Percentiles rank a stretch among this genome's conserved stretches.
Evolutionary conservation across 2,888 invertebrate species (phyloP).

Genomic region (Leptinotarsa haldemani): DNA sequence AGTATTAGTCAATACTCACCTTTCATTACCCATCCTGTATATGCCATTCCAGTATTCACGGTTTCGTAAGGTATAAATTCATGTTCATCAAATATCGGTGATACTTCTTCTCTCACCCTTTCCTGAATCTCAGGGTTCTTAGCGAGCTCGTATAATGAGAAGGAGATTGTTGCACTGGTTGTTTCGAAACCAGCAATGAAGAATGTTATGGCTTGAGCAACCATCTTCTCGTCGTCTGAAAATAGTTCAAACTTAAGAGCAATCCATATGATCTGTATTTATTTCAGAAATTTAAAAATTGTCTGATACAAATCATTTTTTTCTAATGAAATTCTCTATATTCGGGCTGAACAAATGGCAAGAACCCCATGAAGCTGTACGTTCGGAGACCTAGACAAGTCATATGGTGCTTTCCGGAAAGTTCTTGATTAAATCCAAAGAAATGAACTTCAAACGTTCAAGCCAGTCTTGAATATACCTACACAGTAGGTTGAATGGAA

Average conservation of each 20-base stretch:
- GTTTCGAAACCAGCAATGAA: conserved; percentile 68
- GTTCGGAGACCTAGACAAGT: too few relatives aligned
- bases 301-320: too few relatives aligned
- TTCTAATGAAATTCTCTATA: too few relatives aligned
- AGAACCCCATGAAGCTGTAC: too few relatives aligned
- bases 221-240: conserved; percentile 54
- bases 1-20: background rate
- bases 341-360: too few relatives aligned
- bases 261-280: background rate
- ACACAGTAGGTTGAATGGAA: too few relatives aligned
- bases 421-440: too few relatives aligned
- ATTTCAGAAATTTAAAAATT: too few relatives aligned
- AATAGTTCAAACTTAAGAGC: background rate
- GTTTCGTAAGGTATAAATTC: conserved; percentile 23
- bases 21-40: conserved; percentile 23
- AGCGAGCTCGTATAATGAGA: conserved; percentile 64
- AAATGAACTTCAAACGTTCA: too few relatives aligned
- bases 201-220: conserved; percentile 65
- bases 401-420: too few relatives aligned
- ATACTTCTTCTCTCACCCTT: conserved; percentile 62
- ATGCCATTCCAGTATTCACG: conserved; percentile 9
- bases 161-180: conserved; percentile 64
- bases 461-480: too few relatives aligned
- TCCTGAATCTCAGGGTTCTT: conserved; percentile 63
- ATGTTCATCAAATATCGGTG: conserved; percentile 3